A percentile compares a stretch with the other conserved stretches of the same genome.
Conservation (phyloP, 2,888 invertebrate species). For the Hirtodrosophila cameraria region DNA sequence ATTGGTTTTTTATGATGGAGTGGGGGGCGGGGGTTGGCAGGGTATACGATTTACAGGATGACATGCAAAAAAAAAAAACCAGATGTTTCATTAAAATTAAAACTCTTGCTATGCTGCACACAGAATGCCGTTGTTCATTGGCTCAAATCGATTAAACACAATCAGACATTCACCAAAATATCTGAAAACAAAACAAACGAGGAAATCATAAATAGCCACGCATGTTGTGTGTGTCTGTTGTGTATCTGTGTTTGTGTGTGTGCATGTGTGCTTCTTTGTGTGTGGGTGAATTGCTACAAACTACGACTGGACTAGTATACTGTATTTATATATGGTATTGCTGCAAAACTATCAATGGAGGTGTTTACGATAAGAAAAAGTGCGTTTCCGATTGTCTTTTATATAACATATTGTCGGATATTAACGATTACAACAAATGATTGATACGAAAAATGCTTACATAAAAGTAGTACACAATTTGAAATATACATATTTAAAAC, state of each 20-base stretch:
- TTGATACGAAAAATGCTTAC: no score
- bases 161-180: constrained; percentile 71
- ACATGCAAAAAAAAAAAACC: constrained; percentile 7
- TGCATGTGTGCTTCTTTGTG: background rate
- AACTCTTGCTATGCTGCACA: constrained; percentile 58
- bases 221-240: constrained; percentile 4
- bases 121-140: constrained; percentile 48
- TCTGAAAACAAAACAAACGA: constrained; percentile 57
- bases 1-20: no score
- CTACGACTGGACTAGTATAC: constrained; percentile 4
- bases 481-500: no score
- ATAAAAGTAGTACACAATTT: no score
- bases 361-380: no score
- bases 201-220: constrained; percentile 42
- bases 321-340: background rate
- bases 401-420: no score
- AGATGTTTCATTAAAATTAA: constrained; percentile 11
- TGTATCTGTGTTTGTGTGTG: background rate
- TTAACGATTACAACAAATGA: no score
- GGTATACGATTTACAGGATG: background rate
- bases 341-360: no score
- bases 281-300: constrained; percentile 1
- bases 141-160: constrained; percentile 56
- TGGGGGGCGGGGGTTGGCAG: background rate
- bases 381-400: no score